Base-by-base conservation (phyloP, 2,888 invertebrate genomes). In the Tipula confusa region DNA sequence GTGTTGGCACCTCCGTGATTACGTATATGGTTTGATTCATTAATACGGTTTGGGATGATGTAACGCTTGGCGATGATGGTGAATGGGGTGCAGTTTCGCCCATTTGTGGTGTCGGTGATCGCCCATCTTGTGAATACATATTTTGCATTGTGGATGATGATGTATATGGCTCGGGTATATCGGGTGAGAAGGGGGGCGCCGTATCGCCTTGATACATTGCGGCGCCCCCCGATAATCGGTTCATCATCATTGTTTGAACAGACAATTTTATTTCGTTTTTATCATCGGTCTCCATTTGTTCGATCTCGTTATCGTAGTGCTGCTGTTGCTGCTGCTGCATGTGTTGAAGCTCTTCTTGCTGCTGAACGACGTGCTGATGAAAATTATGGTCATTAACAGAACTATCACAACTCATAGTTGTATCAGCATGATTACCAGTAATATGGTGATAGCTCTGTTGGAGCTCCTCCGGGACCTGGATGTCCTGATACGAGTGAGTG, bases 381-480 rank as follows among this genome's bases (percentile, higher is more conserved):
- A 31, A 84, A 84, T 84, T 84, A 79, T 83, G 85, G 9, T 64
- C 64, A 84, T 80, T 80, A 82, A 80, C 85, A 13, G 92, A 90
- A 91, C 90, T 88, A 92, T 89, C 88, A 91, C 85, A 29, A 87
- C 86, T 83, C 81, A 91, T 87, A 90, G 89, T 88, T 90, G 91
- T 86, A 91, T 90, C 79, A 38, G 15, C 43, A n/a, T 86, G 85
- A 91, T 93, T 93, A 95, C 95, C 95, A 95, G 93, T 95, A 95
- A 93, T 94, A 95, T 92, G 95, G 94, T 92, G 94, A 92, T 90
- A 93, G 90, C 86, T 90, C 89, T 87, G 92, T 91, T 92, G 91
- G 92, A 90, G 91, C 91, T 91, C 88, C 88, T 86, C 88, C 91
- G 91, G 91, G 90, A 91, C 92, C 90, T 92, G 92, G 92, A 92